phyloP scores from a whole-genome alignment of 2,113 vertebrate genomes.

The Enhydra lutris region DNA sequence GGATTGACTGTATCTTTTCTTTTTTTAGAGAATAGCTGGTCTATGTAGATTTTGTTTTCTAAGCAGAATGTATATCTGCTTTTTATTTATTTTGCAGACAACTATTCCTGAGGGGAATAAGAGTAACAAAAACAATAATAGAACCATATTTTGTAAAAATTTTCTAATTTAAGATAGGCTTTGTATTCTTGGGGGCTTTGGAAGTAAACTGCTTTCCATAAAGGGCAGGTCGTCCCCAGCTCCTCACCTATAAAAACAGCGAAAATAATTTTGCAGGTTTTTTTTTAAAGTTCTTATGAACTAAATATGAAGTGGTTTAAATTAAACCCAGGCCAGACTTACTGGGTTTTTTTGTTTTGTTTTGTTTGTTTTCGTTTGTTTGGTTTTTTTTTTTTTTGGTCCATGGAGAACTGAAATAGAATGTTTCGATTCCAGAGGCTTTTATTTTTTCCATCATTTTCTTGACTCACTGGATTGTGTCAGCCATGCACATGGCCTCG shows the following conservation, averaged over 20 bases:
- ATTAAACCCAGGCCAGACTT: constrained; percentile 29
- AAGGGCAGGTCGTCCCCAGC: not conserved
- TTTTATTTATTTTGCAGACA: not conserved
- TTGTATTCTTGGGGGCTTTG: not conserved
- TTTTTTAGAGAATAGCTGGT: not conserved
- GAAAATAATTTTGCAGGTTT: not conserved
- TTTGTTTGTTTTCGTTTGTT: no score
- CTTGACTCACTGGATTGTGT: not conserved
- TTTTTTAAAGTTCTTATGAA: not conserved
- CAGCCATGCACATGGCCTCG: not conserved
- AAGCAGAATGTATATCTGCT: not conserved
- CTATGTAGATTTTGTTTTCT: not conserved
- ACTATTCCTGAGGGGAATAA: not conserved
- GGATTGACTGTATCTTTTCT: not conserved
- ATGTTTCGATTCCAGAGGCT: not conserved
- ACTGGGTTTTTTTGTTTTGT: not conserved
- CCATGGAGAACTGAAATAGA: not conserved
- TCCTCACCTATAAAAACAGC: not conserved
- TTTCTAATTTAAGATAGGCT: not conserved
- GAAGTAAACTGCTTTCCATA: not conserved
- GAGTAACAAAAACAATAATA: not conserved
- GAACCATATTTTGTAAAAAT: not conserved
- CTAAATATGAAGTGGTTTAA: constrained; percentile 38
- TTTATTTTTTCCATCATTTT: not conserved
- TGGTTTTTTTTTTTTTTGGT: not conserved